phyloP scores from a whole-genome alignment of 2,888 invertebrate species.

The Drosophila kambysellisi region DNA sequence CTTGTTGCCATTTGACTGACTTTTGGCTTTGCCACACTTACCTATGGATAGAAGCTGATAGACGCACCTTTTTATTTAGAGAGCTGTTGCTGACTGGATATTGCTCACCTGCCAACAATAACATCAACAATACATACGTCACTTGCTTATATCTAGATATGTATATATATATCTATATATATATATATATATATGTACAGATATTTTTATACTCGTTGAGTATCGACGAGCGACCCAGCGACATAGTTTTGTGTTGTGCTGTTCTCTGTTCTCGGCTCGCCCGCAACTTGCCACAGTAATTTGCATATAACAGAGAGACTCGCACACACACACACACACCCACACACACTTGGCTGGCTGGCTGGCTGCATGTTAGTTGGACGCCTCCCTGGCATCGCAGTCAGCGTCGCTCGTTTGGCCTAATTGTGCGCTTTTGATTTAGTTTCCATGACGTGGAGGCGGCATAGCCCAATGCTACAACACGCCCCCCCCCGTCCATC shows the following conservation, averaged over 20 bases:
- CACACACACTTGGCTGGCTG: constrained; percentile 19
- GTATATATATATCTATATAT: constrained; percentile 3
- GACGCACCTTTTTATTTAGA: constrained; percentile 64
- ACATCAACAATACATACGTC: constrained; percentile 1
- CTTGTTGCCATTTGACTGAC: constrained; percentile 57
- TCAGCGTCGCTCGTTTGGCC: constrained; percentile 67
- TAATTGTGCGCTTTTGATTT: constrained; percentile 77
- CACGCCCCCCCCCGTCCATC: neutral
- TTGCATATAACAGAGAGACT: constrained; percentile 56
- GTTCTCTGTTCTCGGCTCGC: constrained; percentile 52
- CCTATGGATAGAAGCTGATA: constrained; percentile 63
- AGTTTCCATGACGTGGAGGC: constrained; percentile 66
- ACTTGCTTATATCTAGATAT: neutral
- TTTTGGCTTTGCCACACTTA: constrained; percentile 40
- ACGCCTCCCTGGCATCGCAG: constrained; percentile 33
- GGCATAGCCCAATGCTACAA: constrained; percentile 10
- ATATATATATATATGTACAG: neutral
- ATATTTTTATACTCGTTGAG: constrained; percentile 5
- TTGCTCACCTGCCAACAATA: constrained; percentile 26
- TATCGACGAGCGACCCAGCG: constrained; percentile 69
- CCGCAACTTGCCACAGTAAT: constrained; percentile 66
- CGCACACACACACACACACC: constrained; percentile 26
- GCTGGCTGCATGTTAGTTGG: constrained; percentile 46
- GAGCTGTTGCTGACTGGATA: constrained; percentile 44
- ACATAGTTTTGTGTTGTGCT: constrained; percentile 61